Evolutionary conservation across 2,113 vertebrate genomes (phyloP).

Genomic region (Mormyrus lacerda): DNA sequence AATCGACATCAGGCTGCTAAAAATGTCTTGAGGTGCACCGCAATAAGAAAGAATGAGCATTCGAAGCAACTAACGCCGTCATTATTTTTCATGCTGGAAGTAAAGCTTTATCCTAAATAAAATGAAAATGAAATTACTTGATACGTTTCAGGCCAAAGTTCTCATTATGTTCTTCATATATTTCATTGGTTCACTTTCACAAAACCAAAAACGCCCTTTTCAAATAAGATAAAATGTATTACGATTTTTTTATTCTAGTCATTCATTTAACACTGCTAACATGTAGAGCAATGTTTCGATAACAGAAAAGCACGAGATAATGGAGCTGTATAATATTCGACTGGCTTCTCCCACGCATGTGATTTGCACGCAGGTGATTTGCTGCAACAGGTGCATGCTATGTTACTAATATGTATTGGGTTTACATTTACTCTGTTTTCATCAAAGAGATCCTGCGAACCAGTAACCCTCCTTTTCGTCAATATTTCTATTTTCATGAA

Average conservation of each 20-base stretch:
- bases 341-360: not conserved
- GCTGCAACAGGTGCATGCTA: not conserved
- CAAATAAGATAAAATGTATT: not conserved
- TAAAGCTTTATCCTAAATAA: not conserved
- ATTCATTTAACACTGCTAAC: not conserved
- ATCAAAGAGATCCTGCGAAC: not conserved
- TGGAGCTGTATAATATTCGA: not conserved
- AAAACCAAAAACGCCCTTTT: not conserved
- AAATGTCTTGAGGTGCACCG: slow-evolving; percentile 25
- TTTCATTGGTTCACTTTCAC: not conserved
- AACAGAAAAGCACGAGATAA: not conserved
- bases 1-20: slow-evolving; percentile 22
- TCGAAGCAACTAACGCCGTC: not conserved
- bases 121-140: not conserved
- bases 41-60: slow-evolving; percentile 2
- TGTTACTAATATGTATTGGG: not conserved
- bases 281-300: not conserved
- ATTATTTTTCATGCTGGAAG: not conserved
- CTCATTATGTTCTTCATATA: not conserved
- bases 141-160: not conserved
- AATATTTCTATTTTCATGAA: not conserved
- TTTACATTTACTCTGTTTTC: not conserved
- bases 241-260: not conserved
- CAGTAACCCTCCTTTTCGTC: not conserved
- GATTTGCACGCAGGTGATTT: no score